These are phyloP conservation scores for Thysanoteuthis rhombus DNA, from an alignment of 2,888 invertebrate species.

Conservation along the genomic window DNA sequence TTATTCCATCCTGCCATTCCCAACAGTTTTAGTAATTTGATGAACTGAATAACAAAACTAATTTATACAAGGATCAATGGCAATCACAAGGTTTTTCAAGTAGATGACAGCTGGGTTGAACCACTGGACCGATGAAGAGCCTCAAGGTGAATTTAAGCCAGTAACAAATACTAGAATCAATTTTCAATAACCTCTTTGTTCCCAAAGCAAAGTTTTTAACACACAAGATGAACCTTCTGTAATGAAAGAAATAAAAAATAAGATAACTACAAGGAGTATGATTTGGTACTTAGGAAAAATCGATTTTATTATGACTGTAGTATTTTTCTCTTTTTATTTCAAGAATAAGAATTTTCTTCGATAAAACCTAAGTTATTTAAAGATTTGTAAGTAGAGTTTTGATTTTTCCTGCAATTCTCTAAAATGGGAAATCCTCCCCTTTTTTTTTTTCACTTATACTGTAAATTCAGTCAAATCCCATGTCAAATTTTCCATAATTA, in stretches of 20 bases:
- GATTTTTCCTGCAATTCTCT: background rate
- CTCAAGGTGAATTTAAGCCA: background rate
- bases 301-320: too few species aligned
- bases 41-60: background rate
- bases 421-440: background rate
- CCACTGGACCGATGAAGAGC: background rate
- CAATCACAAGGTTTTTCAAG: background rate
- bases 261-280: too few species aligned
- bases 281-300: too few species aligned
- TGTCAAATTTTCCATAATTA: too few species aligned
- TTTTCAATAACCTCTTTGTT: background rate
- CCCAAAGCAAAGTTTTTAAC: background rate
- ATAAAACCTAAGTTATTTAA: background rate
- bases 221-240: background rate
- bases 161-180: background rate
- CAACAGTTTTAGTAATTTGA: background rate
- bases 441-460: too few species aligned
- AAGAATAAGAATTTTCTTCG: background rate
- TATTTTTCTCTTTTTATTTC: too few species aligned
- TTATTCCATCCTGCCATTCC: background rate
- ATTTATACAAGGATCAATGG: background rate
- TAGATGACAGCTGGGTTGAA: background rate
- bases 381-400: background rate
- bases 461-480: too few species aligned
- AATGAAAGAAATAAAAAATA: too few species aligned